phyloP scores from a whole-genome alignment of 2,797 vertebrate genomes.

The Acomys russatus region DNA sequence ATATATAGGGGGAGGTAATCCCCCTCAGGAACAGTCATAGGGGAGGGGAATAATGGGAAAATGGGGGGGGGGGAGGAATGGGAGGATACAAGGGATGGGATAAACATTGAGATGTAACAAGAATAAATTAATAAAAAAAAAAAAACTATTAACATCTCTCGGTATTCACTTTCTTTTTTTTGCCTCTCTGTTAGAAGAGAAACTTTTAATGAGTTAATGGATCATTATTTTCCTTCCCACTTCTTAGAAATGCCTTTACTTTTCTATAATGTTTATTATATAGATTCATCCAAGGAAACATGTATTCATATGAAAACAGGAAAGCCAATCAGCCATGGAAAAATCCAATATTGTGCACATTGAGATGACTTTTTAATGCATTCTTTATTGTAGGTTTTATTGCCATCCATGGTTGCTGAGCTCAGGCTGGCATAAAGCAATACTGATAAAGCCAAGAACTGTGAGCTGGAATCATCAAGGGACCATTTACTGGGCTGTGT shows the following conservation, averaged over 20 bases:
- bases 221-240: background rate
- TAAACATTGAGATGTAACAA: too few species aligned
- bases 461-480: background rate
- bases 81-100: too few species aligned
- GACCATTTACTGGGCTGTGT: background rate
- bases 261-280: background rate
- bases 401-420: background rate
- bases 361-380: background rate
- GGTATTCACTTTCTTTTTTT: background rate
- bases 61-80: too few species aligned
- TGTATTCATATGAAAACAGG: background rate
- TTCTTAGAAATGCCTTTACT: conserved; percentile 11
- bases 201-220: background rate
- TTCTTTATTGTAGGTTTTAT: background rate
- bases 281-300: background rate
- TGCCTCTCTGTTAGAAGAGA: background rate
- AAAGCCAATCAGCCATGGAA: background rate
- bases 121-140: too few species aligned
- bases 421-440: background rate
- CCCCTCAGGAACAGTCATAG: too few species aligned
- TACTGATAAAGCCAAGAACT: background rate
- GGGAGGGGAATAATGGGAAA: too few species aligned
- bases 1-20: too few species aligned
- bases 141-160: background rate
- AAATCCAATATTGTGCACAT: background rate